phyloP scores from a whole-genome alignment of 2,888 invertebrate genomes.

The Taenaris catops region DNA sequence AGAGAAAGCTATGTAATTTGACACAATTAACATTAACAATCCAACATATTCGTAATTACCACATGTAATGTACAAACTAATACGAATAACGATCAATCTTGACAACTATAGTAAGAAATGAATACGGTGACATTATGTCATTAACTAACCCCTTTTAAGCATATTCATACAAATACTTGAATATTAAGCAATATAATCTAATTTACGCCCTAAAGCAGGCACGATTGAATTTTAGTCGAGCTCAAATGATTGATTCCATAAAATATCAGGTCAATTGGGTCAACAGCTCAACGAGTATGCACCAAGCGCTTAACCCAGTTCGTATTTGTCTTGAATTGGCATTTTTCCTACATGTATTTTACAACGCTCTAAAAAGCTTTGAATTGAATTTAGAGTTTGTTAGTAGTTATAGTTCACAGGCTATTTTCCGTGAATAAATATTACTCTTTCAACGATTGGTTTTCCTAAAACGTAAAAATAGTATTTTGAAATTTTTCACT shows the following conservation, averaged over 20 bases:
- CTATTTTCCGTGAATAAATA: too few relatives aligned
- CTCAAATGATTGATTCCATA: conserved; percentile 7
- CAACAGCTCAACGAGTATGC: conserved; percentile 6
- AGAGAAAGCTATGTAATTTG: conserved; percentile 23
- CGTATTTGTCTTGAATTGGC: conserved; percentile 4
- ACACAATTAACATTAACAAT: conserved; percentile 20
- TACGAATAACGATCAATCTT: conserved; percentile 21
- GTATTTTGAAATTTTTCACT: too few relatives aligned
- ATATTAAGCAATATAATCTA: conserved; percentile 4
- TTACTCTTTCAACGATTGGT: not conserved
- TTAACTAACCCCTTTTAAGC: conserved; percentile 6
- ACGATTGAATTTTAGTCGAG: conserved; percentile 10
- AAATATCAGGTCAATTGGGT: conserved; percentile 17
- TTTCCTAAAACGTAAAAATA: too few relatives aligned
- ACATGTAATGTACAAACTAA: conserved; percentile 11
- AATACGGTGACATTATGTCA: conserved; percentile 13
- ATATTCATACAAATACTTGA: conserved; percentile 1
- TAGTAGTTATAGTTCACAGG: not conserved
- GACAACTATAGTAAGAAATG: conserved; percentile 12
- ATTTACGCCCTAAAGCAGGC: conserved; percentile 8
- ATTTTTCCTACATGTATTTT: conserved; percentile 4
- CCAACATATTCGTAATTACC: conserved; percentile 1
- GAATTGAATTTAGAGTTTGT: not conserved
- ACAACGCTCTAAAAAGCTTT: conserved; percentile 5
- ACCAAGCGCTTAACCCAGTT: conserved; percentile 7